These are phyloP conservation scores for Aleadryas rufinucha DNA, from an alignment of 2,113 vertebrate species.

Conservation along the genomic window DNA sequence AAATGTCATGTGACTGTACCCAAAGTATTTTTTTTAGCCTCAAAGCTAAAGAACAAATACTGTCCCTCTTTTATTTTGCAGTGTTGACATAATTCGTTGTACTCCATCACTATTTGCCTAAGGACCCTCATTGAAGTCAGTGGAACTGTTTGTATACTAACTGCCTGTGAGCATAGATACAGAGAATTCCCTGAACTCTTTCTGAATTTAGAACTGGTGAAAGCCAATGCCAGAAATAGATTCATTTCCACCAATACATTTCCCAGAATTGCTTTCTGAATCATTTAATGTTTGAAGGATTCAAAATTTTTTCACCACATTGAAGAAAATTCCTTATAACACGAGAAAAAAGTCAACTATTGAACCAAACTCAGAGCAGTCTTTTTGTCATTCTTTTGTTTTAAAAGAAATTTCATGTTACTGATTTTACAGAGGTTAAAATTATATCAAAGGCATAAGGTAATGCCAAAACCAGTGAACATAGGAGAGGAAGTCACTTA, in stretches of 20 bases:
- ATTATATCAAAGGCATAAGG: background rate
- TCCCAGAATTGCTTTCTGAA: background rate
- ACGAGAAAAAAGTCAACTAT: background rate
- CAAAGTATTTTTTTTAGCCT: background rate
- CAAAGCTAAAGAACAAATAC: background rate
- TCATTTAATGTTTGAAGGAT: background rate
- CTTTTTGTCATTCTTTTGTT: background rate
- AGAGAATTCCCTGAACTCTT: background rate
- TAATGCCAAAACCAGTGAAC: background rate
- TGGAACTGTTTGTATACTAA: background rate
- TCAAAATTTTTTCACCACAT: background rate
- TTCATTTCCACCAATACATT: background rate
- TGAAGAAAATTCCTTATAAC: background rate
- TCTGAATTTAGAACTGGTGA: background rate
- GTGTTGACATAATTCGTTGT: background rate
- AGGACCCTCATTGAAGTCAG: background rate
- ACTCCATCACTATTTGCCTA: background rate
- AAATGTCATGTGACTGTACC: background rate
- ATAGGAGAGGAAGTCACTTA: background rate
- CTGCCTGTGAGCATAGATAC: background rate
- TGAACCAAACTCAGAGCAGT: background rate
- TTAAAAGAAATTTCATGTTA: background rate
- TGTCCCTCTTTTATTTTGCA: background rate
- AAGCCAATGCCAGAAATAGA: background rate
- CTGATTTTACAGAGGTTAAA: background rate